Evolutionary conservation across 2,113 vertebrate species (phyloP).

Genomic region (Gadus chalcogrammus): DNA sequence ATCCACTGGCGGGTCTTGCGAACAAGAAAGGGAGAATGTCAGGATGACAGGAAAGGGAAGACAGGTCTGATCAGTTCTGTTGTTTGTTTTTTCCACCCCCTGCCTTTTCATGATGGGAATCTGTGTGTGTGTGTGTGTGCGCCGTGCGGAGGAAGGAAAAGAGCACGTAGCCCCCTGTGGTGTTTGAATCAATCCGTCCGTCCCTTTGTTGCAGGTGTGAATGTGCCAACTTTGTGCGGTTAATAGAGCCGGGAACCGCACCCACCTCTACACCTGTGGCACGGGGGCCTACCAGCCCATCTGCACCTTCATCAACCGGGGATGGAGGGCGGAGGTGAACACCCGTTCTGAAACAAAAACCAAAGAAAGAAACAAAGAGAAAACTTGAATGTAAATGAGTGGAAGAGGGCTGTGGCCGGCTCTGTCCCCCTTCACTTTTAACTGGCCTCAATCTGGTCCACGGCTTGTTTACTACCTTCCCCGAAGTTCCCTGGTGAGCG

Average conservation of each 20-base stretch:
- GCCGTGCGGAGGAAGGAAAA: slow-evolving; percentile 9
- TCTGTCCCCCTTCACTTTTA: slow-evolving; percentile 61
- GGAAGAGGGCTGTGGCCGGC: slow-evolving; percentile 21
- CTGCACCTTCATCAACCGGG: slow-evolving; percentile 80
- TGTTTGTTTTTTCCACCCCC: slow-evolving; percentile 33
- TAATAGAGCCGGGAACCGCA: slow-evolving; percentile 82
- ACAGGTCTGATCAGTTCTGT: slow-evolving; percentile 63
- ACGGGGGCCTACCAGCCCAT: slow-evolving; percentile 83
- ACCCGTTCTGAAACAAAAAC: background rate
- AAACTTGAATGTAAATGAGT: slow-evolving; percentile 19
- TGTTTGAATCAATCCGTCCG: slow-evolving; percentile 39
- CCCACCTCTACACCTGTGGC: slow-evolving; percentile 82
- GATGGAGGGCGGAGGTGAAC: slow-evolving; percentile 81
- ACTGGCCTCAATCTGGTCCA: slow-evolving; percentile 56
- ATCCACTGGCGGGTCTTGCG: slow-evolving; percentile 80
- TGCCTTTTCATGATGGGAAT: slow-evolving; percentile 31
- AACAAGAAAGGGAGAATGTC: slow-evolving; percentile 80
- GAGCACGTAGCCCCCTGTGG: background rate
- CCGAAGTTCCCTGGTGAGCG: slow-evolving; percentile 43
- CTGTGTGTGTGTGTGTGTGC: too few relatives aligned
- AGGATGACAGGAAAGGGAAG: slow-evolving; percentile 80
- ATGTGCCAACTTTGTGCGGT: slow-evolving; percentile 75
- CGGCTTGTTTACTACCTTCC: slow-evolving; percentile 57
- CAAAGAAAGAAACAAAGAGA: slow-evolving; percentile 13
- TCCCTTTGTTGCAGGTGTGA: slow-evolving; percentile 58